Base-by-base conservation (phyloP, 1,140 invertebrate genomes). In the Rhynchophorus ferrugineus region DNA sequence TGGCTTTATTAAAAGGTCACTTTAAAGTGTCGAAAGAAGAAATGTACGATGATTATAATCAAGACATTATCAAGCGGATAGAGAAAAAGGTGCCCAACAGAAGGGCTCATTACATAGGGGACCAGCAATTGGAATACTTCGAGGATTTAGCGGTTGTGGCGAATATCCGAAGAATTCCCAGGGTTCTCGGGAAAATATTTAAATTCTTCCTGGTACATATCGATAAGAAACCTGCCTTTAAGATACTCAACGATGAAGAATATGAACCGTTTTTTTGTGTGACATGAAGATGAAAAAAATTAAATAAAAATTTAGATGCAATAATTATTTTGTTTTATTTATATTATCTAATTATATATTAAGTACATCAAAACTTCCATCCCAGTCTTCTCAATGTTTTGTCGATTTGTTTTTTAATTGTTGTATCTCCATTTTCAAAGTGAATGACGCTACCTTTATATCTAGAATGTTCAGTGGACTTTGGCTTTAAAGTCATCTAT, bases 21-120 rank as follows among this genome's bases (percentile, higher is more conserved):
- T 54, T 54, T 19, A 60, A 79, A 9, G 77, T 77, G n/a, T 62
- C 61, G 5, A 62, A 68, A 56, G 68, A 73, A 24, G 62, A 72
- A 52, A 78, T 81, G 78, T 50, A 67, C 8, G 54, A 58, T 35
- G 76, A 78, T 38, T 69, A 69, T 6, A 60, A 72, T 49, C 41
- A 61, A 20, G 72, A 77, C 22, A 57, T 58, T 29, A 14, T 58
- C 35, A 49, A 33, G 35, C 48, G 52, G 18, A 38, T 36, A 8
- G 36, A 55, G 22, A 38, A 45, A 33, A 60, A 55, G 6, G 22
- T 46, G 11, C 9, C 48, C 0, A 38, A 45, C 19, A 50, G 48
- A 14, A 20, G 60, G 17, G 36, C 47, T 7, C 64, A 66, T 49
- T 43, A 49, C 16, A 36, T 66, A 11, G 61, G 56, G n/a, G 3